Percentiles rank a stretch among this genome's conserved stretches.
phyloP scores from a whole-genome alignment of 2,888 invertebrate genomes.

The Agrilus mali region DNA sequence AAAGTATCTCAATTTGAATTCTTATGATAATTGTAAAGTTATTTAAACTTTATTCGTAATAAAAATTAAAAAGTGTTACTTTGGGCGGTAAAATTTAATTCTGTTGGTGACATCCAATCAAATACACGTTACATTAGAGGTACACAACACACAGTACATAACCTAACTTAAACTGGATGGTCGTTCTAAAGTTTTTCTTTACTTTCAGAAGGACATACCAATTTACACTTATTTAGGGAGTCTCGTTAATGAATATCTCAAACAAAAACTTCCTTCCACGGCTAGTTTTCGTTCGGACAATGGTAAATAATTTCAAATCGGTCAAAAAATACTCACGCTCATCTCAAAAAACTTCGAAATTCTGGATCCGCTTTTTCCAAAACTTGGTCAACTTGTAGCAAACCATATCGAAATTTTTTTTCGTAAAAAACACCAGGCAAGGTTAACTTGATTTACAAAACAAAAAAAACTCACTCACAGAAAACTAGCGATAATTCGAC shows the following conservation, averaged over 20 bases:
- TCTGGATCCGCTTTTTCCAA: constrained; percentile 11
- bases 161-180: constrained; percentile 13
- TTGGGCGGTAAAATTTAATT: neutral
- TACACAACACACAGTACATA: constrained; percentile 6
- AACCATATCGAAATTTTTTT: constrained; percentile 9
- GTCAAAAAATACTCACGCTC: constrained; percentile 19
- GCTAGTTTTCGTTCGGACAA: constrained; percentile 5
- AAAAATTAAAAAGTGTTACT: too few relatives aligned
- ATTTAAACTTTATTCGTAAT: too few relatives aligned
- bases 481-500: constrained; percentile 1
- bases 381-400: constrained; percentile 7
- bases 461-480: constrained; percentile 6
- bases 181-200: constrained; percentile 1
- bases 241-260: constrained; percentile 12
- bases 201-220: constrained; percentile 25
- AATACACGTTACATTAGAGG: neutral
- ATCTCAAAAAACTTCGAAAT: constrained; percentile 22
- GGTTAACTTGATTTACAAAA: constrained; percentile 12
- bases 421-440: constrained; percentile 8
- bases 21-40: too few relatives aligned
- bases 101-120: neutral
- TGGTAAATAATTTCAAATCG: neutral
- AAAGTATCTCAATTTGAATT: too few relatives aligned
- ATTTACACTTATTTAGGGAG: constrained; percentile 24
- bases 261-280: constrained; percentile 5